phyloP scores from a whole-genome alignment of 2,888 invertebrate genomes.

The Chrysotoxum bicinctum region DNA sequence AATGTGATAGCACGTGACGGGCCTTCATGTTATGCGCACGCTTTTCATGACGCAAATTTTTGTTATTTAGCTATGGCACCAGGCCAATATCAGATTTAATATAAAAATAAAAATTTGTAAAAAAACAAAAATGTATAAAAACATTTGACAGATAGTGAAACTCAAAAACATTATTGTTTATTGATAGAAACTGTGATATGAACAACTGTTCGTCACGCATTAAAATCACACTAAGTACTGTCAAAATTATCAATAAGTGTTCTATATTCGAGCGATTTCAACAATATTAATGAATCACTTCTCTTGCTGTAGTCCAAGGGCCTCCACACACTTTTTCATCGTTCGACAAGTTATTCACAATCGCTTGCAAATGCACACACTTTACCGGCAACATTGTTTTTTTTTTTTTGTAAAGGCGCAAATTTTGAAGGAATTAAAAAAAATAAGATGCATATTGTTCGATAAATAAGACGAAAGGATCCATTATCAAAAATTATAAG shows the following conservation, averaged over 20 bases:
- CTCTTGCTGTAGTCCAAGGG: too few species aligned
- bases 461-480: too few species aligned
- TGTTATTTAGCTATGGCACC: constrained; percentile 41
- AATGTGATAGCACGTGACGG: constrained; percentile 6
- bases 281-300: neutral
- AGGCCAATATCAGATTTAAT: neutral
- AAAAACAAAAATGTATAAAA: neutral
- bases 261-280: too few species aligned
- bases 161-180: constrained; percentile 25
- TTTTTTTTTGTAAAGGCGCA: too few species aligned
- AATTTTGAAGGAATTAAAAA: too few species aligned
- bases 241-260: neutral
- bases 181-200: neutral
- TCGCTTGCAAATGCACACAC: too few species aligned
- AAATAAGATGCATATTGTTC: too few species aligned
- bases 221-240: neutral
- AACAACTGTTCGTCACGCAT: neutral
- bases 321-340: too few species aligned
- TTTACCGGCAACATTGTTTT: too few species aligned
- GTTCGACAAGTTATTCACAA: too few species aligned
- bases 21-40: constrained; percentile 20
- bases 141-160: neutral
- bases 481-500: too few species aligned
- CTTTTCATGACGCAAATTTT: constrained; percentile 47
- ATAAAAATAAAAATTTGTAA: constrained; percentile 5